A percentile compares a stretch with the other conserved stretches of the same genome.
phyloP scores from a whole-genome alignment of 2,888 invertebrate genomes.

The Eupithecia exiguata region DNA sequence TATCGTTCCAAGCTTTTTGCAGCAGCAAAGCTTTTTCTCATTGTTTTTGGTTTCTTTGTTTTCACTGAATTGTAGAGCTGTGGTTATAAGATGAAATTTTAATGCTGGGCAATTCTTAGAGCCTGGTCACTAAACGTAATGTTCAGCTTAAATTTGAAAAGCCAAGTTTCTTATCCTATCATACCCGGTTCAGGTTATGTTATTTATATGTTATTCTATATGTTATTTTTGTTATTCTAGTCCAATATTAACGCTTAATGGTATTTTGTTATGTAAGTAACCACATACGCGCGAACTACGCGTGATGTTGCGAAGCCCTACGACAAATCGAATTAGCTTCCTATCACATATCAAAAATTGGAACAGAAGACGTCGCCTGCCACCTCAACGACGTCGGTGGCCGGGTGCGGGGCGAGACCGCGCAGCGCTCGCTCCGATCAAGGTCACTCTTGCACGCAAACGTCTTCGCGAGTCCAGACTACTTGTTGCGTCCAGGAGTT shows the following conservation, averaged over 20 bases:
- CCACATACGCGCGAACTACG: slow-evolving; percentile 15
- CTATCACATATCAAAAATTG: slow-evolving; percentile 45
- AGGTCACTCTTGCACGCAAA: slow-evolving; percentile 74
- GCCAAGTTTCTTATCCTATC: neutral
- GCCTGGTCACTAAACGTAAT: neutral
- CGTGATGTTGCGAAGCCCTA: slow-evolving; percentile 31
- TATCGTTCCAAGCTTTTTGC: neutral
- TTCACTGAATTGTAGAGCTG: neutral
- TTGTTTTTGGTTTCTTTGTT: slow-evolving; percentile 8
- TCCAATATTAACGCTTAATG: neutral
- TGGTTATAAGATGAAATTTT: neutral
- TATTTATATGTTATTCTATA: neutral
- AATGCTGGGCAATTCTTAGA: neutral
- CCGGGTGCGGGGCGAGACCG: slow-evolving; percentile 61
- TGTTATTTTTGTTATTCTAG: neutral
- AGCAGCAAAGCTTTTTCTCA: neutral
- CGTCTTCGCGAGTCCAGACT: slow-evolving; percentile 56
- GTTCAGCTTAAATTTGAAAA: neutral
- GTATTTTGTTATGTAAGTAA: slow-evolving; percentile 3
- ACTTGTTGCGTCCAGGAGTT: slow-evolving; percentile 70
- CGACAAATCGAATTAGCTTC: slow-evolving; percentile 36
- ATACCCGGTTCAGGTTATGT: neutral
- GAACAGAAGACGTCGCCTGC: slow-evolving; percentile 39
- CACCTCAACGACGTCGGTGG: slow-evolving; percentile 46
- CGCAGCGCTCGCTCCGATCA: slow-evolving; percentile 63